Percentiles rank a stretch among this genome's conserved stretches.
Conservation (phyloP, 1,140 invertebrate genomes). For the Mercenaria mercenaria region DNA sequence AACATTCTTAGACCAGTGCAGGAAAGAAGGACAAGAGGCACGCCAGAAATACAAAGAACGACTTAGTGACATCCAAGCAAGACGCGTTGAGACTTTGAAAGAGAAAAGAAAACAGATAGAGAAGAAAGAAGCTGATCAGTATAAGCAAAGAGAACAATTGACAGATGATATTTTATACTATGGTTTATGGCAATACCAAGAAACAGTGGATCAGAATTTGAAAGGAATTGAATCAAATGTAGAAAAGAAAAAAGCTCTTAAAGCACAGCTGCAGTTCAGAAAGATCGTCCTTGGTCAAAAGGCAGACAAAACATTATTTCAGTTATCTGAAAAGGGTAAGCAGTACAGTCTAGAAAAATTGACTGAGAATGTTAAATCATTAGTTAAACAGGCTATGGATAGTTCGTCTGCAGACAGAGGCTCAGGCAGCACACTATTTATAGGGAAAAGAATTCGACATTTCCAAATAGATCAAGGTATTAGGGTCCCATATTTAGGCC, state of each 20-base stretch:
- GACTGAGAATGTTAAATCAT: background rate
- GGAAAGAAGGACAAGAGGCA: background rate
- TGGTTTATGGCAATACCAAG: conserved; percentile 60
- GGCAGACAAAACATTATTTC: conserved; percentile 42
- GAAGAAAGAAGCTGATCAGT: conserved; percentile 16
- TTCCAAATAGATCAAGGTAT: conserved; percentile 11
- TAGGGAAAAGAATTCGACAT: conserved; percentile 17
- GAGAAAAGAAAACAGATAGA: conserved; percentile 33
- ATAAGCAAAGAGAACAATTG: conserved; percentile 14
- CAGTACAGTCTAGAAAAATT: background rate
- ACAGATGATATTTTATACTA: conserved; percentile 58
- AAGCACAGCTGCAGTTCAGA: conserved; percentile 55
- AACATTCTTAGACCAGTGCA: conserved; percentile 11
- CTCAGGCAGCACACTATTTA: background rate
- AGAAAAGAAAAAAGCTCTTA: conserved; percentile 62
- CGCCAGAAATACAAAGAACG: conserved; percentile 24
- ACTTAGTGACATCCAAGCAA: background rate
- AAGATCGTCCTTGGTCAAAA: conserved; percentile 58
- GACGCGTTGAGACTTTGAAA: background rate
- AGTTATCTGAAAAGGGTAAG: background rate
- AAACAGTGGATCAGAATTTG: conserved; percentile 5
- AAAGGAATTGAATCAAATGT: background rate
- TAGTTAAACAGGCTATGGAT: background rate
- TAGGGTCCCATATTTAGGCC: background rate
- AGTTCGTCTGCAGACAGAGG: background rate